phyloP scores from a whole-genome alignment of 2,797 vertebrate genomes.

The Cercopithecus diana region DNA sequence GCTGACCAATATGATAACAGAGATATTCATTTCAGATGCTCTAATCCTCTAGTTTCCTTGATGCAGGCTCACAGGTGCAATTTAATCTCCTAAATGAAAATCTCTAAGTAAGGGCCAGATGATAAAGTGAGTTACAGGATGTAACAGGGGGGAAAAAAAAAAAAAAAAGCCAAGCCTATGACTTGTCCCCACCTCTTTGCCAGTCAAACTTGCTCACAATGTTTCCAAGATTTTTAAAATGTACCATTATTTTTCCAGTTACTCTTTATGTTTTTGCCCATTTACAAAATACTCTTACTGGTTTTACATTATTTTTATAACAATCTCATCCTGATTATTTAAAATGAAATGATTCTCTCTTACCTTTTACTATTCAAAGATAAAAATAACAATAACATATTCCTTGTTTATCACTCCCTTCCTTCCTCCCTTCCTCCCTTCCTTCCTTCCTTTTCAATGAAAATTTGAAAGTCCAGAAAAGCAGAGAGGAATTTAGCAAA shows the following conservation, averaged over 20 bases:
- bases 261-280: neutral
- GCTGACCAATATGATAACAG: neutral
- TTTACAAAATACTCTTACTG: neutral
- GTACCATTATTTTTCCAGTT: neutral
- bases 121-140: neutral
- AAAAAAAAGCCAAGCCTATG: neutral
- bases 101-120: neutral
- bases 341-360: neutral
- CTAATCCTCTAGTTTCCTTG: neutral
- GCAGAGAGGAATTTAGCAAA: neutral
- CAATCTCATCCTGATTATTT: neutral
- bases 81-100: slow-evolving; percentile 46
- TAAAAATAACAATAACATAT: slow-evolving; percentile 30
- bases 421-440: neutral
- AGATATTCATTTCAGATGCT: neutral
- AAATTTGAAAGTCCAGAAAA: slow-evolving; percentile 35
- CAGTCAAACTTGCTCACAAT: neutral
- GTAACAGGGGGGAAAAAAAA: neutral
- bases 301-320: neutral
- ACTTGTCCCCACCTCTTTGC: neutral
- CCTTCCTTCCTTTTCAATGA: slow-evolving; percentile 42
- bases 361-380: neutral
- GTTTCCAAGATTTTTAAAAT: neutral
- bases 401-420: neutral
- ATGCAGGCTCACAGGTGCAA: neutral